phyloP scores from a whole-genome alignment of 2,888 invertebrate genomes.

The Drosophila paramelanica region DNA sequence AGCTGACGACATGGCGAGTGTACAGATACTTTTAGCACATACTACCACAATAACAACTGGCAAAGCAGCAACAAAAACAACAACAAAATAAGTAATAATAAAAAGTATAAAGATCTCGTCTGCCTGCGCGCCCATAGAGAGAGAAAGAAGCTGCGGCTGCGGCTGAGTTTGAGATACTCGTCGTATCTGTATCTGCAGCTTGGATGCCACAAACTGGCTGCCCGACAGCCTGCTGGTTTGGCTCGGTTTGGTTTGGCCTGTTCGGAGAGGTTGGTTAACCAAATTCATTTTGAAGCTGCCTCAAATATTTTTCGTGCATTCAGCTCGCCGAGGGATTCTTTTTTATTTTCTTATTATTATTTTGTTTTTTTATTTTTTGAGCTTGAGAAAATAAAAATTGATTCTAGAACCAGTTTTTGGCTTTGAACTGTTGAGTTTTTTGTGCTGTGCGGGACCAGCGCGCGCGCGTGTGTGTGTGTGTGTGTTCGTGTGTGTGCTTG shows the following conservation, averaged over 20 bases:
- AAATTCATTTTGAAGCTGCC: conserved; percentile 76
- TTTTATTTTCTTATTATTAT: conserved; percentile 16
- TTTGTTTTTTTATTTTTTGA: conserved; percentile 37
- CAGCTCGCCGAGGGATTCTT: conserved; percentile 58
- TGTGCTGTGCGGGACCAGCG: neutral
- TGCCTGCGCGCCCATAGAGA: conserved; percentile 16
- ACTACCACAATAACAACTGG: conserved; percentile 23
- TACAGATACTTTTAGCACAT: conserved; percentile 56
- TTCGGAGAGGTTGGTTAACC: conserved; percentile 57
- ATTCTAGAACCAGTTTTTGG: conserved; percentile 78
- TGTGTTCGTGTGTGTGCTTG: conserved; percentile 8
- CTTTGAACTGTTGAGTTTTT: conserved; percentile 35
- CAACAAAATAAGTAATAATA: conserved; percentile 38
- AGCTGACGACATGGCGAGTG: conserved; percentile 31
- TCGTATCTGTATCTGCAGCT: conserved; percentile 40
- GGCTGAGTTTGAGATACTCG: conserved; percentile 17
- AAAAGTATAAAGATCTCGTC: conserved; percentile 54
- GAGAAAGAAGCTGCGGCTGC: conserved; percentile 31
- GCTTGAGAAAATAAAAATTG: conserved; percentile 79
- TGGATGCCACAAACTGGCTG: conserved; percentile 57
- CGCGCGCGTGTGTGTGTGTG: neutral
- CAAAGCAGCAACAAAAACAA: conserved; percentile 8
- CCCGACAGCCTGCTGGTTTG: conserved; percentile 35
- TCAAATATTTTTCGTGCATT: conserved; percentile 72
- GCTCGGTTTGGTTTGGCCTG: conserved; percentile 33